phyloP scores from a whole-genome alignment of 2,888 invertebrate genomes.

The Cryptocheilus praepositus region DNA sequence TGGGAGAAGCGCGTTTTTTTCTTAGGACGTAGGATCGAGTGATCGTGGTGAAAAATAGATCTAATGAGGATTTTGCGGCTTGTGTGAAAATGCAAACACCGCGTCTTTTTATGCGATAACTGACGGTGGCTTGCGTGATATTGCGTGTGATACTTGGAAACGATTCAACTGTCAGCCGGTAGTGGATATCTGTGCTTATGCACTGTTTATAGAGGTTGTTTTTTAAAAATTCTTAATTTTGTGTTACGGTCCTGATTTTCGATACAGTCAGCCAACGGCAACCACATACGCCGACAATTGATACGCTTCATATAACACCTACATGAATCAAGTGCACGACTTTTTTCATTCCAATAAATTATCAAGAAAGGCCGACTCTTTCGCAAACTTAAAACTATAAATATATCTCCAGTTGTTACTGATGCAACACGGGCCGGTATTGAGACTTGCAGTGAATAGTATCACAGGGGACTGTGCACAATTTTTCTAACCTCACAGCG shows the following conservation, averaged over 20 bases:
- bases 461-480: not conserved
- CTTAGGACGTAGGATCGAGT: too few species aligned
- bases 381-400: conserved; percentile 4
- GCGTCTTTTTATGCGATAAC: too few species aligned
- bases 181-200: too few species aligned
- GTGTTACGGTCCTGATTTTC: conserved; percentile 4
- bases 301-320: not conserved
- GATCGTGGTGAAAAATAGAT: too few species aligned
- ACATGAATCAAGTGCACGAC: conserved; percentile 3
- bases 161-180: too few species aligned
- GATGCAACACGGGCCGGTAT: not conserved
- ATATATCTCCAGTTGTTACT: conserved; percentile 2
- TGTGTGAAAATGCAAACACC: too few species aligned
- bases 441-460: not conserved
- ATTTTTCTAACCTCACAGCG: conserved; percentile 32
- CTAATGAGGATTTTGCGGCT: too few species aligned
- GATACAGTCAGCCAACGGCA: not conserved
- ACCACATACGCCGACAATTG: not conserved
- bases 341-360: not conserved
- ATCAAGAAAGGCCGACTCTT: not conserved
- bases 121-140: too few species aligned
- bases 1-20: too few species aligned
- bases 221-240: too few species aligned
- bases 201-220: too few species aligned
- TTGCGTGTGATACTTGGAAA: too few species aligned